A percentile compares a stretch with the other conserved stretches of the same genome.
These are phyloP conservation scores for Athetis lepigone DNA, from an alignment of 2,888 invertebrate species.

Conservation along the genomic window DNA sequence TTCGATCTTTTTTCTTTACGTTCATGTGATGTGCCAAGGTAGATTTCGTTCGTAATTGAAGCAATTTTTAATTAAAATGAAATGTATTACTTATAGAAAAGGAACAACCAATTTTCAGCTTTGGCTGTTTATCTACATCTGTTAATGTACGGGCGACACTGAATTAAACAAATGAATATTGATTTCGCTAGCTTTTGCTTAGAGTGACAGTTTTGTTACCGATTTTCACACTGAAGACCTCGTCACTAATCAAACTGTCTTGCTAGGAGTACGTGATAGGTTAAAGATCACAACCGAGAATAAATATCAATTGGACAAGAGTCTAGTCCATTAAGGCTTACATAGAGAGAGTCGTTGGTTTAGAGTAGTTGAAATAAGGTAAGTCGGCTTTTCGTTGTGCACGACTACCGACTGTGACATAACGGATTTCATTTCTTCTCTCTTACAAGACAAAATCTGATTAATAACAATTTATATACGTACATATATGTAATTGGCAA, in stretches of 20 bases:
- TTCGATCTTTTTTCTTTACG: not conserved
- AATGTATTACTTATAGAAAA: not conserved
- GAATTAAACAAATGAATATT: not conserved
- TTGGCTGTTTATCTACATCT: not conserved
- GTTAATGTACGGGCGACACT: not conserved
- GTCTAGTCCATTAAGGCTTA: slow-evolving; percentile 5
- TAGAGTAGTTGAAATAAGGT: slow-evolving; percentile 12
- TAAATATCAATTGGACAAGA: slow-evolving; percentile 35
- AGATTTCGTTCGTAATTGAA: not conserved
- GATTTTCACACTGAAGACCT: slow-evolving; percentile 22
- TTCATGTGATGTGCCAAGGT: not conserved
- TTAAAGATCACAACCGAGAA: slow-evolving; percentile 37
- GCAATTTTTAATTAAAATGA: too few relatives aligned
- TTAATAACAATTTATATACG: slow-evolving; percentile 27
- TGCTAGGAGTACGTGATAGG: slow-evolving; percentile 26
- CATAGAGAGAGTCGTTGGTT: slow-evolving; percentile 21
- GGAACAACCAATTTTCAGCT: not conserved
- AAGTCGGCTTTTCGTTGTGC: slow-evolving; percentile 17
- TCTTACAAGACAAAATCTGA: slow-evolving; percentile 16
- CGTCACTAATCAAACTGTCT: slow-evolving; percentile 31
- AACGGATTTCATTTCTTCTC: slow-evolving; percentile 7
- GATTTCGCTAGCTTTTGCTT: not conserved
- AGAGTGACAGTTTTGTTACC: slow-evolving; percentile 21
- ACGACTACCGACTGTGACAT: slow-evolving; percentile 5
- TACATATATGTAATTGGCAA: slow-evolving; percentile 47